Conservation (phyloP, 2,888 invertebrate species). For the Drosophila anomalata region DNA sequence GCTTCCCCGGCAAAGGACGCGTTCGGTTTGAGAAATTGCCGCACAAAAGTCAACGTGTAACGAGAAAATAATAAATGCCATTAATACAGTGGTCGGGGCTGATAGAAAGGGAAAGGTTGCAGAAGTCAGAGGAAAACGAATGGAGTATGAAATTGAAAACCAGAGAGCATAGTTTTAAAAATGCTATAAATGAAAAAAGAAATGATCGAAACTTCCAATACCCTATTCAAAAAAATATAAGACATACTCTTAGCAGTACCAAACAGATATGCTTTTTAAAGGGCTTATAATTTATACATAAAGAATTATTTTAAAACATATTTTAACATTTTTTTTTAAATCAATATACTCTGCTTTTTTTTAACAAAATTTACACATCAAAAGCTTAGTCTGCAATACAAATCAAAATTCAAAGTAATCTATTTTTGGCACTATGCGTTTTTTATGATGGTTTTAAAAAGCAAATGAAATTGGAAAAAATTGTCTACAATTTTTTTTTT, state of each 20-base stretch:
- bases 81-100: conserved; percentile 67
- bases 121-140: conserved; percentile 65
- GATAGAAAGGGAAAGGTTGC: conserved; percentile 38
- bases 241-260: neutral
- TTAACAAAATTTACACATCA: neutral
- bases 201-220: neutral
- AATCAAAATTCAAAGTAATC: neutral
- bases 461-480: neutral
- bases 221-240: neutral
- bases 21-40: conserved; percentile 75
- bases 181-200: conserved; percentile 22
- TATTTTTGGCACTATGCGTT: neutral
- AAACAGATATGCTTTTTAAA: neutral
- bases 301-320: neutral
- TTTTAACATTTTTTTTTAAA: neutral
- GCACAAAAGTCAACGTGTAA: conserved; percentile 81
- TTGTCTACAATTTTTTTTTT: neutral
- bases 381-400: neutral
- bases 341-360: neutral
- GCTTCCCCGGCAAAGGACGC: conserved; percentile 39
- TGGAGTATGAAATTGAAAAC: conserved; percentile 80
- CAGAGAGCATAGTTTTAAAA: conserved; percentile 61
- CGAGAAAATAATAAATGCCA: conserved; percentile 83
- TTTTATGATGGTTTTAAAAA: neutral
- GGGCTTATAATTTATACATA: neutral